Percentiles rank a stretch among this genome's conserved stretches.
phyloP scores from a whole-genome alignment of 2,888 invertebrate species.

The Cremastobaeus sp. region DNA sequence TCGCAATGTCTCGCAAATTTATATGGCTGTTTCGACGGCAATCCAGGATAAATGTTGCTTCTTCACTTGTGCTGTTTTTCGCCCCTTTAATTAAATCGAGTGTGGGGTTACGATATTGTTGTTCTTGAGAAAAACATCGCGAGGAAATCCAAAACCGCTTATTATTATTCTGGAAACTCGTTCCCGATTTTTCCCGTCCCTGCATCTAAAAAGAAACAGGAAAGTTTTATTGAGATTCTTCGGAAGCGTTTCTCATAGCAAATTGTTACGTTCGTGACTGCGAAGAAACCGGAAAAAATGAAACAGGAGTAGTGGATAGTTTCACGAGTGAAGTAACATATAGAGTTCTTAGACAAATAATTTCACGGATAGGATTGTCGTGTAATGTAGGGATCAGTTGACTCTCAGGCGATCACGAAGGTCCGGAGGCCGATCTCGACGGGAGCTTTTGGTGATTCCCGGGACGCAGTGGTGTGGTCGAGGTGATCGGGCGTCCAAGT shows the following conservation, averaged over 20 bases:
- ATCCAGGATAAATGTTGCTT: background rate
- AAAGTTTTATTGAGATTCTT: too few relatives aligned
- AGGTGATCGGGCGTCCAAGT: slow-evolving; percentile 88
- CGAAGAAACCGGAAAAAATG: background rate
- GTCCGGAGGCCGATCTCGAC: slow-evolving; percentile 23
- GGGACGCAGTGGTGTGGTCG: slow-evolving; percentile 97
- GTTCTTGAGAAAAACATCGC: too few relatives aligned
- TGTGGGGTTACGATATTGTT: too few relatives aligned
- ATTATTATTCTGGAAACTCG: too few relatives aligned
- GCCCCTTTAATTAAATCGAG: too few relatives aligned
- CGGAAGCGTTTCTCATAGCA: too few relatives aligned
- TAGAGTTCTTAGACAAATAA: slow-evolving; percentile 30
- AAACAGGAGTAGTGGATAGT: background rate
- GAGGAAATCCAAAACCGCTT: too few relatives aligned
- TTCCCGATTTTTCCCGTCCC: too few relatives aligned
- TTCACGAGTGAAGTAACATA: slow-evolving; percentile 14
- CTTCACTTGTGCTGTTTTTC: too few relatives aligned
- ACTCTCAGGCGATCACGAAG: slow-evolving; percentile 21
- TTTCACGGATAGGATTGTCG: slow-evolving; percentile 43
- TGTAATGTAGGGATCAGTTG: slow-evolving; percentile 30
- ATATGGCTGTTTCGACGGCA: slow-evolving; percentile 10
- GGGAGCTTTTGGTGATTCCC: slow-evolving; percentile 87
- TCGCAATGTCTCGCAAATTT: slow-evolving; percentile 28
- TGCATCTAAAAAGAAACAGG: too few relatives aligned
- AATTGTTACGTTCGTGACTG: slow-evolving; percentile 3